Evolutionary conservation across 2,888 invertebrate genomes (phyloP).

Genomic region (Amblyteles armatorius): DNA sequence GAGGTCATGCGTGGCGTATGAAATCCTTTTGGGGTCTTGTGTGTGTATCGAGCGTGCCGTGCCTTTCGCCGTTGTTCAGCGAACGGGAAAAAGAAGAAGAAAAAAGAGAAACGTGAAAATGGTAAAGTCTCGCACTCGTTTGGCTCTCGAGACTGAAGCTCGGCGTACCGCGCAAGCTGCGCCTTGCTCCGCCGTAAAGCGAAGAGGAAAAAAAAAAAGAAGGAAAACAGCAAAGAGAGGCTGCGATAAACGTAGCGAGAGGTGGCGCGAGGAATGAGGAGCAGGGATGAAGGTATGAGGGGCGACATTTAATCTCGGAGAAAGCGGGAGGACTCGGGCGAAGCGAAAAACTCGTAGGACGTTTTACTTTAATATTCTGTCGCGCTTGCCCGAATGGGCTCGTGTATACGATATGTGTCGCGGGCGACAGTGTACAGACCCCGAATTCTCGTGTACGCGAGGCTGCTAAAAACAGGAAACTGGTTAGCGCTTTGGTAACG

Average conservation of each 20-base stretch:
- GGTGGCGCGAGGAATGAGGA: conserved; percentile 49
- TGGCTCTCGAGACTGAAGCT: conserved; percentile 49
- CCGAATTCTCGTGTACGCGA: conserved; percentile 39
- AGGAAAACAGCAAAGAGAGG: conserved; percentile 38
- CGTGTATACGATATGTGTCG: conserved; percentile 54
- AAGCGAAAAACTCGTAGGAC: conserved; percentile 66
- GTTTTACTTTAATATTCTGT: conserved; percentile 80
- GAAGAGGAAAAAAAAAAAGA: conserved; percentile 39
- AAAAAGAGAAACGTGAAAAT: conserved; percentile 45
- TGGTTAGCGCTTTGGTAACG: conserved; percentile 15
- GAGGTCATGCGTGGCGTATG: conserved; percentile 47
- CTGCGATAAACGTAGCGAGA: conserved; percentile 50
- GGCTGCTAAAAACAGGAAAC: conserved; percentile 47
- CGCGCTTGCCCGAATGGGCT: conserved; percentile 71
- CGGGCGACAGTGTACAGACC: conserved; percentile 69
- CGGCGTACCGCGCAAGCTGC: conserved; percentile 40
- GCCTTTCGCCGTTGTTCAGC: conserved; percentile 21
- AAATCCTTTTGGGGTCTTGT: conserved; percentile 24
- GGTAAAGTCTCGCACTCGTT: conserved; percentile 41
- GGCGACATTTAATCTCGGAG: conserved; percentile 81
- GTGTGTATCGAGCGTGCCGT: conserved; percentile 18
- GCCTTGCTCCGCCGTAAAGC: conserved; percentile 27
- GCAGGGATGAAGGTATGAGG: conserved; percentile 59
- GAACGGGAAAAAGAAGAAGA: conserved; percentile 34
- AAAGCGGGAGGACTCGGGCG: conserved; percentile 72